phyloP scores from a whole-genome alignment of 1,140 invertebrate species.

The Drosophila tropicalis region DNA sequence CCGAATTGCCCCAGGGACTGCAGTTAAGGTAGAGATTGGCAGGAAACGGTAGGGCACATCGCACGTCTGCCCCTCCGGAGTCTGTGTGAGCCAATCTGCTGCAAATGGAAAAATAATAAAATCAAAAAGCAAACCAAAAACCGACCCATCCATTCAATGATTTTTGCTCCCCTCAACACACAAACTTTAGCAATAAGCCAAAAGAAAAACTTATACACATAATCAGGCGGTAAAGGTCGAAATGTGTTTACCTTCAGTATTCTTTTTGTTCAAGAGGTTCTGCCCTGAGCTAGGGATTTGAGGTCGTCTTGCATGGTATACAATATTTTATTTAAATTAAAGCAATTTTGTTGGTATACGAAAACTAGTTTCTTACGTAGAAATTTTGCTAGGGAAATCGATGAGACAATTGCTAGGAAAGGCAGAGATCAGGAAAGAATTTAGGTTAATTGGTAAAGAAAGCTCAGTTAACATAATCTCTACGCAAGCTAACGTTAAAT shows the following conservation, averaged over 20 bases:
- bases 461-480: too few species aligned
- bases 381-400: too few species aligned
- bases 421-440: too few species aligned
- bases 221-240: slow-evolving; percentile 48
- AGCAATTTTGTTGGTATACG: too few species aligned
- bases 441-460: too few species aligned
- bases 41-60: slow-evolving; percentile 8
- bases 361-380: too few species aligned
- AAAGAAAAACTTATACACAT: slow-evolving; percentile 53
- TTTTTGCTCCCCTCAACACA: slow-evolving; percentile 1
- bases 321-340: slow-evolving; percentile 8
- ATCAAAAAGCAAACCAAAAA: slow-evolving; percentile 43
- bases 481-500: too few species aligned
- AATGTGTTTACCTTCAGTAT: slow-evolving; percentile 20
- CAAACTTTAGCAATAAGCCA: slow-evolving; percentile 52
- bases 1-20: slow-evolving; percentile 14
- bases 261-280: not conserved
- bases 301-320: not conserved
- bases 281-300: not conserved
- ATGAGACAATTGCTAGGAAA: too few species aligned
- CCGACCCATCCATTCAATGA: slow-evolving; percentile 29
- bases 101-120: slow-evolving; percentile 72
- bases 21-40: slow-evolving; percentile 22
- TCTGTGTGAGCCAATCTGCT: slow-evolving; percentile 53
- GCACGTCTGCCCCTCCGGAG: slow-evolving; percentile 12